These are phyloP conservation scores for Calliphora vicina DNA, from an alignment of 1,140 invertebrate genomes.

Conservation along the genomic window DNA sequence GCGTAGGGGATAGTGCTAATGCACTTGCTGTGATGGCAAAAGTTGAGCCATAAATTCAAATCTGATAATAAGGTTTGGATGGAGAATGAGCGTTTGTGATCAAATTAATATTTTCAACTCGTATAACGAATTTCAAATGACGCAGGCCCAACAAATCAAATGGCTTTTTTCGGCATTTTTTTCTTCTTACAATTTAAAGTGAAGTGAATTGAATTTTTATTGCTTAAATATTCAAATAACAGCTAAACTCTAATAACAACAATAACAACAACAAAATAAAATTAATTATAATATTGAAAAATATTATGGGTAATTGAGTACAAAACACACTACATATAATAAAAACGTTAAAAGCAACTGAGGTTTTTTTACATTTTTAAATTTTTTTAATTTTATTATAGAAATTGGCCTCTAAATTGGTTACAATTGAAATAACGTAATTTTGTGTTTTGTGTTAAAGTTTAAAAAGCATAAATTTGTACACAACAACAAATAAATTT, in stretches of 20 bases:
- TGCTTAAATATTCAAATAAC: background rate
- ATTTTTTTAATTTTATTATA: background rate
- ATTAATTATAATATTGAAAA: background rate
- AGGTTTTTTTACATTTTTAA: background rate
- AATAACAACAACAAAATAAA: background rate
- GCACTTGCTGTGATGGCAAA: too few species aligned
- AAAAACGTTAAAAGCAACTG: background rate
- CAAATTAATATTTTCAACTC: too few species aligned
- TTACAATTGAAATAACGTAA: slow-evolving; percentile 8
- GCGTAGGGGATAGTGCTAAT: too few species aligned
- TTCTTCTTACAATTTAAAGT: too few species aligned
- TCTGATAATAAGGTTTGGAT: too few species aligned
- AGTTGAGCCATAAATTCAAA: too few species aligned
- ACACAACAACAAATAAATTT: background rate
- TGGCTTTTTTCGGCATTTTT: too few species aligned
- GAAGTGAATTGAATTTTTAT: too few species aligned
- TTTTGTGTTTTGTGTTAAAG: background rate
- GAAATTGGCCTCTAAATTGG: slow-evolving; percentile 13
- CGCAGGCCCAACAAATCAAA: too few species aligned
- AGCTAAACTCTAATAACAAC: background rate
- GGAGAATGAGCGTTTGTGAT: too few species aligned
- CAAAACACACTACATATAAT: background rate
- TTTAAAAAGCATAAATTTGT: background rate
- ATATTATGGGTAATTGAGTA: background rate
- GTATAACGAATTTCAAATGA: too few species aligned